Conservation (phyloP, 2,888 invertebrate species). For the Myathropa florea region DNA sequence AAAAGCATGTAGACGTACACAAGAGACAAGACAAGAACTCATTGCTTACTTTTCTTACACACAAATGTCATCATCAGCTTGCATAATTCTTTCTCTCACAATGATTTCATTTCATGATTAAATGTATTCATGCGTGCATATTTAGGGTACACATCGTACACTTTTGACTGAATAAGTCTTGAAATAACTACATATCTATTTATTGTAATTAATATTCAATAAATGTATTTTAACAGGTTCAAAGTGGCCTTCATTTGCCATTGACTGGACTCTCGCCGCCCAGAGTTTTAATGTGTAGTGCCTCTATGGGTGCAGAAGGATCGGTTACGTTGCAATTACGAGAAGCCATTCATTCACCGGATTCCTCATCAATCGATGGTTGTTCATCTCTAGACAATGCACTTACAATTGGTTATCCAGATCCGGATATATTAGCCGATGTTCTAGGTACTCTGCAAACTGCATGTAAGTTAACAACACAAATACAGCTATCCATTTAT, state of each 20-base stretch:
- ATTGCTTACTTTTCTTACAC: neutral
- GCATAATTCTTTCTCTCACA: neutral
- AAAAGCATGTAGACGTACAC: neutral
- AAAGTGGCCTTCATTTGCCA: constrained; percentile 80
- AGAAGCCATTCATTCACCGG: constrained; percentile 78
- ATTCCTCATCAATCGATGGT: constrained; percentile 71
- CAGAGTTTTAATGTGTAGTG: constrained; percentile 78
- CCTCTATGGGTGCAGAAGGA: constrained; percentile 80
- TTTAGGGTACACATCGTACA: neutral
- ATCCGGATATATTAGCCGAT: constrained; percentile 88
- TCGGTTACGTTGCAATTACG: constrained; percentile 80
- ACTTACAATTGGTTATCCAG: constrained; percentile 87
- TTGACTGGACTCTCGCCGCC: constrained; percentile 78
- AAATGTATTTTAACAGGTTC: constrained; percentile 75
- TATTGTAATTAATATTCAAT: constrained; percentile 44
- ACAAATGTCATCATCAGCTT: neutral
- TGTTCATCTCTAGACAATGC: constrained; percentile 82
- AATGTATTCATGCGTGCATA: neutral
- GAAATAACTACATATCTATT: neutral
- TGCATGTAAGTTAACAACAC: constrained; percentile 79
- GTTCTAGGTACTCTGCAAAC: constrained; percentile 85
- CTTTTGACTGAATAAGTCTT: constrained; percentile 2
- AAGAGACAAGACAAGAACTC: neutral
- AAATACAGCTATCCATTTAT: neutral
- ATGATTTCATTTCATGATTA: neutral